Evolutionary conservation across 1,140 invertebrate species (phyloP), one percentile per base, ranked within the genome.

Genomic region (Bathynomus jamesi): DNA sequence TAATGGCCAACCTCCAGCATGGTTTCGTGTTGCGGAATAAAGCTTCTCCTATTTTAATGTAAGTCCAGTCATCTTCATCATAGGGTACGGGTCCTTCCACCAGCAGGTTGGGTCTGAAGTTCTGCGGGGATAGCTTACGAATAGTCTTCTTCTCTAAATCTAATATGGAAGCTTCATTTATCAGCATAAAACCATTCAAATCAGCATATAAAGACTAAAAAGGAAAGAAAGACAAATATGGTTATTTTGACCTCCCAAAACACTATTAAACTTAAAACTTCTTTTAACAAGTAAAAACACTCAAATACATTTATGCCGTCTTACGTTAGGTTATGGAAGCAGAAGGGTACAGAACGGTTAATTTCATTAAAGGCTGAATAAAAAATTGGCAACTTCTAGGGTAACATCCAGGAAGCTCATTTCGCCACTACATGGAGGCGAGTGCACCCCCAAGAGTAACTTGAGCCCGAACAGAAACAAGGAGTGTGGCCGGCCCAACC

Each of bases 21-120:
- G 88, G 88, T 79, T 87, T 88, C 11, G 88, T 81, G 67, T 87
- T 85, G 78, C 86, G 84, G 72, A 89, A 86, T 28, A 88, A 77
- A 0, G 83, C 82, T 24, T 82, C 76, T 2, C 88, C 88, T 68
- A 90, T 88, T 82, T 87, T 89, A 21, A 90, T 79, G 82, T 85
- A 90, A 40, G 87, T 84, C 88, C 88, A 90, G 17, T 82, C 80
- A 72, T 90, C 89, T 81, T 91, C 90, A 4, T 85, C 87, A 77
- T 85, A 89, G 2, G 87, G 78, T 25, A 82, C 74, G 0, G 85
- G 81, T 1, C 88, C 88, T 76, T 86, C 85, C 7, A 91, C 82
- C 0, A 90, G 82, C 70, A 91, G 87, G 80, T 90, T 91, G 0
- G 87, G 85, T 46, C 89, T 82, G 79, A 91, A 91, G 67, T 86